phyloP scores from a whole-genome alignment of 2,113 vertebrate genomes.

The Anhinga rufa region DNA sequence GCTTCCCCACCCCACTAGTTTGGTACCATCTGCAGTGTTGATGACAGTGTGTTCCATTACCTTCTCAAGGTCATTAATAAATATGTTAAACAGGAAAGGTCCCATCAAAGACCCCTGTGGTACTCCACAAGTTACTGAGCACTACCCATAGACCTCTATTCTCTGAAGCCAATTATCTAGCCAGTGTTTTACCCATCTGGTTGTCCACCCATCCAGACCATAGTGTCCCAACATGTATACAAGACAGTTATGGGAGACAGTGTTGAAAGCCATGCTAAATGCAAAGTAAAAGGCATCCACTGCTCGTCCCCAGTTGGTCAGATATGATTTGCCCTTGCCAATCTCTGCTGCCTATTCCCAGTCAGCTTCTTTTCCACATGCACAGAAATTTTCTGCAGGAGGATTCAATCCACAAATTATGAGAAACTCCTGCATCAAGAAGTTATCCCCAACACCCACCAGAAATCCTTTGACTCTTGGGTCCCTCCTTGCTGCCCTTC shows the following conservation, averaged over 20 bases:
- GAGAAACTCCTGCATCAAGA: background rate
- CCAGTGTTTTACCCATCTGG: background rate
- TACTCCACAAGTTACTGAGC: background rate
- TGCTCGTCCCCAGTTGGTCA: background rate
- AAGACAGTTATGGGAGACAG: background rate
- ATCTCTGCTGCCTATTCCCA: background rate
- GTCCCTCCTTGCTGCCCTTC: background rate
- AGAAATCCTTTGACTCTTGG: background rate
- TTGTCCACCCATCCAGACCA: background rate
- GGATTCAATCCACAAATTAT: background rate
- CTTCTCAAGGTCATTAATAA: background rate
- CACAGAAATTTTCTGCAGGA: background rate
- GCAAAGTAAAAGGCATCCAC: background rate
- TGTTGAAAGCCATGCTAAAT: background rate
- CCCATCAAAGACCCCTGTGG: background rate
- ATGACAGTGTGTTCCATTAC: background rate
- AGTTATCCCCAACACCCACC: background rate
- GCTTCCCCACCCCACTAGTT: background rate
- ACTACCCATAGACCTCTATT: background rate
- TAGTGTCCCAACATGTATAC: background rate
- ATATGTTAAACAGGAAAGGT: background rate
- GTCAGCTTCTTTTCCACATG: background rate
- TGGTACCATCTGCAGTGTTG: background rate
- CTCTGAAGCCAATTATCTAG: background rate
- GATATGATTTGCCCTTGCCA: background rate